Evolutionary conservation across 2,797 vertebrate species (phyloP).

Genomic region (Limnodromus scolopaceus): DNA sequence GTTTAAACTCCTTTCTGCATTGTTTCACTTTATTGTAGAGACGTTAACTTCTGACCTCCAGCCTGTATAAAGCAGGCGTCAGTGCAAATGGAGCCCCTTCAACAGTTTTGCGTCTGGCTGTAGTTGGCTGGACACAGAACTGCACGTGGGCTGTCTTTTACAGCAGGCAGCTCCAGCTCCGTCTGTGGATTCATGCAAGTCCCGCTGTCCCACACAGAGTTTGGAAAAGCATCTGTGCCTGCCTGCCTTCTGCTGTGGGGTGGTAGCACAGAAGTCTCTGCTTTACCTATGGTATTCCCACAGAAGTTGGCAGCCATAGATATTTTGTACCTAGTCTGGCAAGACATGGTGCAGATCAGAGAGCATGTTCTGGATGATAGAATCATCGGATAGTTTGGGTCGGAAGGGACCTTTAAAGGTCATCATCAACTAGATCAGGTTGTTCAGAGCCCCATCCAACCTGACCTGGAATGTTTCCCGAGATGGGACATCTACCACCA

Average conservation of each 20-base stretch:
- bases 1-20: not conserved
- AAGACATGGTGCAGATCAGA: not conserved
- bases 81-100: not conserved
- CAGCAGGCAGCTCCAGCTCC: not conserved
- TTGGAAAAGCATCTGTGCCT: not conserved
- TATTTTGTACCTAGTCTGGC: not conserved
- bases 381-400: not conserved
- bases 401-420: not conserved
- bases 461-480: not conserved
- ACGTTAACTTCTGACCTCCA: not conserved
- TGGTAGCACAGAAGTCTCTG: not conserved
- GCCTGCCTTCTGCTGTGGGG: not conserved
- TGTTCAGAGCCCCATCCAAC: not conserved
- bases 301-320: not conserved
- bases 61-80: not conserved
- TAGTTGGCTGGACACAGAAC: not conserved
- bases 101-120: not conserved
- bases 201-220: not conserved
- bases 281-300: not conserved
- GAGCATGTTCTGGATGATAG: not conserved
- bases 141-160: not conserved
- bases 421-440: not conserved
- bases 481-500: not conserved
- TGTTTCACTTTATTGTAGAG: not conserved
- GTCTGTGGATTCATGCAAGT: fast-evolving